Base-by-base conservation (phyloP, 1,140 invertebrate species). In the Forficula auricularia region DNA sequence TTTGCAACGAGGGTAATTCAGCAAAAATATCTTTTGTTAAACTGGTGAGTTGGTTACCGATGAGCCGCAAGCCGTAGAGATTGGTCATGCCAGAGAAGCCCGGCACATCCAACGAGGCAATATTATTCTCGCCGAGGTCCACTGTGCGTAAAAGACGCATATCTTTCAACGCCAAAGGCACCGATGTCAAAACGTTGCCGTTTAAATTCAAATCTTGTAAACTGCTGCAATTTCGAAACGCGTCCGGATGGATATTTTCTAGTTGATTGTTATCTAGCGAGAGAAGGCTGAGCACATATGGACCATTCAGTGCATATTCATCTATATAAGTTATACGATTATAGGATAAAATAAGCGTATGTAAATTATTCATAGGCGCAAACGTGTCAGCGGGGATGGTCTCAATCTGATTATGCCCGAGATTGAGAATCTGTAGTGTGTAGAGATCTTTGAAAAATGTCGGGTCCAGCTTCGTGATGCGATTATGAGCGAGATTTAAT, bases 1-100 rank as follows among this genome's bases (percentile, higher is more conserved):
- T 85, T 59, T 87, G 82, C 32, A 94, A 62, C 3, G 74, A 74
- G 12, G 83, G 82, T 45, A 90, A 60, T 49, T 82, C 73, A n/a
- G 73, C 64, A 55, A 92, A 88, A 10, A 78, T 73, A 19, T 76
- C 71, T 55, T 81, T 80, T 19, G 76, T 82, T 36, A 94, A 73
- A 54, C 87, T 88, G 56, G 82, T 79, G 45, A 94, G 66, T 53
- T 79, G 78, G 65, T 94, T 94, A 46, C 84, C 84, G 40, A 88
- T 84, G 43, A 94, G 62, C 10, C 85, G 66, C 22, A 94, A 60
- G 0, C 84, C 85, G 55, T 85, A 86, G 4, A 88, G 57, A 44
- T 75, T 75, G 40, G 72, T 73, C 62, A 91, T 72, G 3, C 85
- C 84, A 43, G 77, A 71, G 57, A 90, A 87, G 19, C 79, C 76